Conservation (phyloP, 2,797 vertebrate species). For the Smutsia temminckii region DNA sequence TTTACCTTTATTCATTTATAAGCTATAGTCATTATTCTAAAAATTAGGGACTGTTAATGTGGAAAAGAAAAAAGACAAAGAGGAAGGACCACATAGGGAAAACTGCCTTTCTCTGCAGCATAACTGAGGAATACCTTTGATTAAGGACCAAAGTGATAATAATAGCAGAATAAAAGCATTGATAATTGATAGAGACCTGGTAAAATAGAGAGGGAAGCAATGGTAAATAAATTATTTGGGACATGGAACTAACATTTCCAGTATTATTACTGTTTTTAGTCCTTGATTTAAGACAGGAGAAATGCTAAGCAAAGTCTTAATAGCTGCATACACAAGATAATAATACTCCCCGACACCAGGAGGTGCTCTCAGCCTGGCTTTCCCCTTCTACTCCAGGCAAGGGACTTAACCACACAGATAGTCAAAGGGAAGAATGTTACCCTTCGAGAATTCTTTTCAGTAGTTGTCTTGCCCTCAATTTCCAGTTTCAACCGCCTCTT, state of each 20-base stretch:
- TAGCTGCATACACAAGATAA: background rate
- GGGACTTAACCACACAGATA: background rate
- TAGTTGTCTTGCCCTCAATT: background rate
- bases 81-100: background rate
- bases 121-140: background rate
- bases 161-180: background rate
- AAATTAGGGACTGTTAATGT: background rate
- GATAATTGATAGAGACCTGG: background rate
- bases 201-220: background rate
- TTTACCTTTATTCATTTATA: background rate
- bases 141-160: background rate
- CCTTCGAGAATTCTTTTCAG: background rate
- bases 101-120: background rate
- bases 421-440: background rate
- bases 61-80: background rate
- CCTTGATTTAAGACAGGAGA: background rate
- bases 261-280: background rate
- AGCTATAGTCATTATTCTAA: background rate
- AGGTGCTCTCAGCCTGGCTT: background rate
- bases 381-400: background rate
- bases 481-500: background rate
- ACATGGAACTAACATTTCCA: background rate
- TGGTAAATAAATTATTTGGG: background rate
- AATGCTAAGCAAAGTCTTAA: background rate
- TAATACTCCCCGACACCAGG: background rate